A percentile compares a stretch with the other conserved stretches of the same genome.
Evolutionary conservation across 2,113 vertebrate species (phyloP).

Genomic region (Engraulis encrasicolus): DNA sequence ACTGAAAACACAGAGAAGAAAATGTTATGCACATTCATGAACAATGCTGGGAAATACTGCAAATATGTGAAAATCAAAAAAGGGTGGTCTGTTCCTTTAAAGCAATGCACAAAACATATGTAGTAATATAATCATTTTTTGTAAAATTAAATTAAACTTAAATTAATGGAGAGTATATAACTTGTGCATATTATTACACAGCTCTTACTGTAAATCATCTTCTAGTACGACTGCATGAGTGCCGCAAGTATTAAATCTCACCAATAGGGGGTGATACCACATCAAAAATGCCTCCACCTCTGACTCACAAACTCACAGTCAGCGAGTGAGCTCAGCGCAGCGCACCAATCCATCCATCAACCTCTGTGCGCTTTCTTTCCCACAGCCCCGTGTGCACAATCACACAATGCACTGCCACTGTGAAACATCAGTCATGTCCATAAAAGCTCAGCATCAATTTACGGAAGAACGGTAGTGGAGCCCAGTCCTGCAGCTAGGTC

Average conservation of each 20-base stretch:
- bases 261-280: slow-evolving; percentile 63
- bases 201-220: too few relatives aligned
- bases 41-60: too few relatives aligned
- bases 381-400: background rate
- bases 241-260: background rate
- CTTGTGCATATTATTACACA: background rate
- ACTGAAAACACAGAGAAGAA: too few relatives aligned
- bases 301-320: background rate
- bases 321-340: too few relatives aligned
- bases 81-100: too few relatives aligned
- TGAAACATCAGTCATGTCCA: background rate
- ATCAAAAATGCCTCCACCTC: slow-evolving; percentile 13
- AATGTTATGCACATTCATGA: too few relatives aligned
- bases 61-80: too few relatives aligned
- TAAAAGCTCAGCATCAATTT: background rate
- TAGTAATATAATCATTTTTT: too few relatives aligned
- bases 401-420: background rate
- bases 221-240: background rate
- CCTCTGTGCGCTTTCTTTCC: background rate
- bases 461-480: background rate
- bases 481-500: background rate
- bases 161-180: background rate
- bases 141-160: too few relatives aligned
- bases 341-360: background rate
- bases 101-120: too few relatives aligned